Percentiles rank a stretch among this genome's conserved stretches.
These are phyloP conservation scores for Schizopygopsis malacanthus DNA, from an alignment of 2,797 vertebrate genomes.

Conservation along the genomic window DNA sequence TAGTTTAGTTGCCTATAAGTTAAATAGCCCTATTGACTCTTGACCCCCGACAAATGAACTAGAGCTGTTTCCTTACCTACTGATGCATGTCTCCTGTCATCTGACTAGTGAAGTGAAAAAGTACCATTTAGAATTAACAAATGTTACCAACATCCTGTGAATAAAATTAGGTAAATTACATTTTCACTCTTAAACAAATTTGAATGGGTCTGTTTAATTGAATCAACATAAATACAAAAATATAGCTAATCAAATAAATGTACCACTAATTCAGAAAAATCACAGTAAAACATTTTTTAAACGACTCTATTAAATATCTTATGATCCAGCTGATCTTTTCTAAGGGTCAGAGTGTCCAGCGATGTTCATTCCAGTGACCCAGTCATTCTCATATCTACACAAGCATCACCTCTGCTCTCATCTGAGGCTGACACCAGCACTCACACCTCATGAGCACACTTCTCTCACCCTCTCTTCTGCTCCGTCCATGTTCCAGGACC, in stretches of 20 bases:
- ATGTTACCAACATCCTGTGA: constrained; percentile 2
- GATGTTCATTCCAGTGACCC: background rate
- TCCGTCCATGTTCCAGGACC: constrained; percentile 13
- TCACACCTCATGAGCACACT: constrained; percentile 53
- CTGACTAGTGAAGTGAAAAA: constrained; percentile 28
- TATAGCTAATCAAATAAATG: background rate
- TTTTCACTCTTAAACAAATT: background rate
- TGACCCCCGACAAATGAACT: constrained; percentile 13
- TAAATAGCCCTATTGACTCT: background rate
- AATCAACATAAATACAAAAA: background rate
- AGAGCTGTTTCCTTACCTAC: constrained; percentile 14
- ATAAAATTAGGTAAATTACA: background rate
- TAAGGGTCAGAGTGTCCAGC: background rate
- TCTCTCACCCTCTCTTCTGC: constrained; percentile 40
- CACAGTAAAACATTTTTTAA: background rate
- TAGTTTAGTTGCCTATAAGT: background rate
- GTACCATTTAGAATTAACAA: background rate
- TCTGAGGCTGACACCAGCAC: constrained; percentile 40
- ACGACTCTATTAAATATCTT: background rate
- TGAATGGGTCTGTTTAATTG: background rate
- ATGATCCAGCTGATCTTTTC: background rate
- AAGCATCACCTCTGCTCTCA: constrained; percentile 15
- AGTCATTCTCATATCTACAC: constrained; percentile 18
- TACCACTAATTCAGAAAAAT: background rate
- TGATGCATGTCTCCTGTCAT: constrained; percentile 23